A percentile compares a stretch with the other conserved stretches of the same genome.
Evolutionary conservation across 2,888 invertebrate genomes (phyloP).

Genomic region (Graphium colonna): DNA sequence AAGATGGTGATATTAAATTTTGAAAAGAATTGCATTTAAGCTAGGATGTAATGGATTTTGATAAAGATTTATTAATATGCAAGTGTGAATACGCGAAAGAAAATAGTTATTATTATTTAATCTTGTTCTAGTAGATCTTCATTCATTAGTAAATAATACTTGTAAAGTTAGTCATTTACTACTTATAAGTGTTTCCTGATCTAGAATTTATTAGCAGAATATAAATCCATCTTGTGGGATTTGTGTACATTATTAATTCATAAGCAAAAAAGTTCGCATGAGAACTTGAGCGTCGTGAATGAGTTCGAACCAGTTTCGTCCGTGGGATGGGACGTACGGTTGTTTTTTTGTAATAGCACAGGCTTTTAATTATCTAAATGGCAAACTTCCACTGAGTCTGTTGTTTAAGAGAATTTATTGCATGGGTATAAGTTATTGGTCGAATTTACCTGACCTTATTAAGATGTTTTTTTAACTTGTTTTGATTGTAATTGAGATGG

Average conservation of each 20-base stretch:
- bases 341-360: background rate
- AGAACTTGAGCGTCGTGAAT: slow-evolving; percentile 12
- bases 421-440: background rate
- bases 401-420: background rate
- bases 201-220: no score
- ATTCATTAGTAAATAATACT: background rate
- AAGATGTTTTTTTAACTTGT: background rate
- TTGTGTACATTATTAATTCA: slow-evolving; percentile 12
- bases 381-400: slow-evolving; percentile 1
- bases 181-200: no score
- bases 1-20: no score
- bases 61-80: no score
- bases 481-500: background rate
- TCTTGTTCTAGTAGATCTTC: no score
- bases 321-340: background rate
- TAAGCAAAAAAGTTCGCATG: slow-evolving; percentile 9
- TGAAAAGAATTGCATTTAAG: no score
- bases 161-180: no score
- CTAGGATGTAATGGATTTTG: no score
- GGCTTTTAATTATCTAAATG: slow-evolving; percentile 4
- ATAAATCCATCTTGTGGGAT: background rate
- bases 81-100: no score
- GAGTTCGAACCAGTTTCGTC: slow-evolving; percentile 2
- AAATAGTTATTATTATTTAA: no score
- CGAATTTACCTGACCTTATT: background rate